phyloP scores from a whole-genome alignment of 2,797 vertebrate genomes.

The Labroides dimidiatus region DNA sequence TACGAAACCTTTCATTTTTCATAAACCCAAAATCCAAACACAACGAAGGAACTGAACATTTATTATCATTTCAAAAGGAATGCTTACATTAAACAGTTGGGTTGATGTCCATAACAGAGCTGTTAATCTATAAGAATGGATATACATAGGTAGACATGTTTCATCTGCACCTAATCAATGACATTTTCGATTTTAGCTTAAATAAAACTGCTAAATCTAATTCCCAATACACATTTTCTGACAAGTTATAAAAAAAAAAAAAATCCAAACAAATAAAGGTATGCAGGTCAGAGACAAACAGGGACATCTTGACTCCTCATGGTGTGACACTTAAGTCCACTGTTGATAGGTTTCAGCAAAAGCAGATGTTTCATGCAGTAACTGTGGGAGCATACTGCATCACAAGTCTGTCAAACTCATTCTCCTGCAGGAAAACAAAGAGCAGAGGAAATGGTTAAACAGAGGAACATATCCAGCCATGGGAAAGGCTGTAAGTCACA shows the following conservation, averaged over 20 bases:
- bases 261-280: slow-evolving; percentile 42
- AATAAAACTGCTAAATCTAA: slow-evolving; percentile 35
- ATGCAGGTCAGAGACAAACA: slow-evolving; percentile 1
- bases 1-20: too few species aligned
- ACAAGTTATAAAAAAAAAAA: slow-evolving; percentile 26
- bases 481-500: slow-evolving; percentile 41
- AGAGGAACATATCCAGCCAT: slow-evolving; percentile 4
- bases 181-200: slow-evolving; percentile 25
- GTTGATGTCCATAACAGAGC: slow-evolving; percentile 26
- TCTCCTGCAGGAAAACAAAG: slow-evolving; percentile 85
- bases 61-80: slow-evolving; percentile 67
- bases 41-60: slow-evolving; percentile 43
- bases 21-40: slow-evolving; percentile 26
- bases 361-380: slow-evolving; percentile 61
- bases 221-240: slow-evolving; percentile 13
- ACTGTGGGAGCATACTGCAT: slow-evolving; percentile 91
- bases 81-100: slow-evolving; percentile 47
- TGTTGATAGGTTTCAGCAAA: slow-evolving; percentile 5
- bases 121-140: slow-evolving; percentile 28
- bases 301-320: slow-evolving; percentile 5
- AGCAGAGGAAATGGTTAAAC: slow-evolving; percentile 42
- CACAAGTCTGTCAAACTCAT: slow-evolving; percentile 92
- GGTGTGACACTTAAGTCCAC: slow-evolving; percentile 19
- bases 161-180: neutral
- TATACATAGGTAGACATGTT: neutral